Base-by-base conservation (phyloP, 1,140 invertebrate species). In the Pseudomyrmex pallidus region DNA sequence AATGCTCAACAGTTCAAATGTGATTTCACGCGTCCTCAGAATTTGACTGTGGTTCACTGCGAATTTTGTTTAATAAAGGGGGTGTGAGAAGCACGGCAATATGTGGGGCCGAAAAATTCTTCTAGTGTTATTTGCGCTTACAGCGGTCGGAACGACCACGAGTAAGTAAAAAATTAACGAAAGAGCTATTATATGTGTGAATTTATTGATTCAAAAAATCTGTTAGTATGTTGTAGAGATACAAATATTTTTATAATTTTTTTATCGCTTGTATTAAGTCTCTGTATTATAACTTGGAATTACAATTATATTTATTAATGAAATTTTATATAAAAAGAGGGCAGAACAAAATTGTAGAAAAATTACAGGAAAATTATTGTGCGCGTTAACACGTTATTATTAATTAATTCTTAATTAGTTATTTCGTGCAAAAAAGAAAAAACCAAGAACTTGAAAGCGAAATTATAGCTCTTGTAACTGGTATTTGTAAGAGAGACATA, bases 161-260 rank as follows among this genome's bases (percentile, higher is more conserved):
- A 80, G 76, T 80, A 72, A 80, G 76, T 70, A 5, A 50, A 50
- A 12, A 80, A 48, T 57, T 46, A 56, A n/a, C 1, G 25, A 17
- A 12, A 35, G 1, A 20, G 25, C 22, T 20, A 13, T 25, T 3
- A 9, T 63, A 12, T 1, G 15, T 20, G 12, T 62, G 1, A 25
- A 3, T 74, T 63, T 54, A 0, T 2, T 50, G 10, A 35, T 63
- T 9, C 0, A 35, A 35, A 35, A 35, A 25, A 56, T 48, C 12
- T 48, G 2, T 22, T 17, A 4, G 22, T 57, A 10, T 13, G 44
- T 44, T 25, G 17, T 50, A 12, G 44, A 12, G 10, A 76, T n/a
- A 20, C 4, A 56, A 56, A 66, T 15, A 9, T 74, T 17, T 35
- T 9, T 2, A 10, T 10, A 4, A 22, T 62, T 12, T 48, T 12